Percentiles rank a stretch among this genome's conserved stretches.
Conservation (phyloP, 2,888 invertebrate genomes). For the Ceraclea dissimilis region DNA sequence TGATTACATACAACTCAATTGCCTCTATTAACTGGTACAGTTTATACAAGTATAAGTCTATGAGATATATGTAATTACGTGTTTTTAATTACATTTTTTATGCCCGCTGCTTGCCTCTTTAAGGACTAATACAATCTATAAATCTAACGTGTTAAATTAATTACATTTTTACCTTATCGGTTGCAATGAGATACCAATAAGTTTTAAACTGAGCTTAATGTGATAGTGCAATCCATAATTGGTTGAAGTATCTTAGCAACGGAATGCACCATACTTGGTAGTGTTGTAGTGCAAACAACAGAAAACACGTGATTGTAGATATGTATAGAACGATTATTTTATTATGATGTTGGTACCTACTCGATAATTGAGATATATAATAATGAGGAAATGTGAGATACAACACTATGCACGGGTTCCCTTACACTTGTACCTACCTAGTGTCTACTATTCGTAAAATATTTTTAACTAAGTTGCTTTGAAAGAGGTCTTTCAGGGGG, state of each 20-base stretch:
- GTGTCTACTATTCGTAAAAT: too few species aligned
- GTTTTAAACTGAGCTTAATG: background rate
- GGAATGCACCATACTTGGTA: background rate
- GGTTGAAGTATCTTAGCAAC: background rate
- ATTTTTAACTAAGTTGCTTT: too few species aligned
- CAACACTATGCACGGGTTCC: background rate
- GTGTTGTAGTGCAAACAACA: background rate
- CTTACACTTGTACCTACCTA: too few species aligned
- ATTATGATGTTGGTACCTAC: background rate
- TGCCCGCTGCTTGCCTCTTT: background rate
- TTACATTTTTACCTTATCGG: background rate
- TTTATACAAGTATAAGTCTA: too few species aligned
- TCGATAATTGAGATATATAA: background rate
- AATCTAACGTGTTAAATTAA: slow-evolving; percentile 1
- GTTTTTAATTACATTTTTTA: slow-evolving; percentile 1
- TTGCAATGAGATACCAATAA: background rate
- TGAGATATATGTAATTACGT: too few species aligned
- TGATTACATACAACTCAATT: too few species aligned
- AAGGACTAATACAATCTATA: background rate
- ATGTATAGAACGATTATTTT: background rate
- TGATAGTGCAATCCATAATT: background rate
- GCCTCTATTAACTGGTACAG: too few species aligned
- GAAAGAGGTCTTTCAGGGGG: too few species aligned
- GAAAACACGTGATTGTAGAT: background rate
- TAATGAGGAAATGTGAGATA: background rate